A percentile compares a stretch with the other conserved stretches of the same genome.
phyloP scores from a whole-genome alignment of 53 echinoderm and acorn worm genomes.

The Pentamera pediparva region DNA sequence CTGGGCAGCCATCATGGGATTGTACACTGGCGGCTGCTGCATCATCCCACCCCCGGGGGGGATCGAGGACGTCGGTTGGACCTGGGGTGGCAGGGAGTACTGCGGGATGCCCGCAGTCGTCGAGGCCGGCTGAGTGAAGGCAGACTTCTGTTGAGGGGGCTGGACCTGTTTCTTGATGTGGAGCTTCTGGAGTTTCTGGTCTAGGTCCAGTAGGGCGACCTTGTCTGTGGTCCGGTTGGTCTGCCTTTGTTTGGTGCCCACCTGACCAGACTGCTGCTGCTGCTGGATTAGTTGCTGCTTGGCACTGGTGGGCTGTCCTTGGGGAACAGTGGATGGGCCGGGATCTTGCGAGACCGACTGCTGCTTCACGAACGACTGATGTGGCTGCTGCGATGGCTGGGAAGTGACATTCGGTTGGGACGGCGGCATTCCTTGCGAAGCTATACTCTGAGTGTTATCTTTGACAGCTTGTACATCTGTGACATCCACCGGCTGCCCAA shows the following conservation, averaged over 20 bases:
- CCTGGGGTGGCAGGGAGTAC: conserved; percentile 11
- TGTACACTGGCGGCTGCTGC: neutral
- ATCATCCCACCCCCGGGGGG: conserved; percentile 12
- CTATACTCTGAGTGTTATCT: neutral
- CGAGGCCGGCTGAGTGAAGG: conserved; percentile 12
- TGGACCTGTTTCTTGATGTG: conserved; percentile 60
- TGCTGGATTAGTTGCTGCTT: conserved; percentile 18
- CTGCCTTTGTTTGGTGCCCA: conserved; percentile 2
- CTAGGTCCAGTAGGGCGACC: conserved; percentile 49
- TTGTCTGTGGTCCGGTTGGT: neutral
- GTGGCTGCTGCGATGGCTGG: neutral
- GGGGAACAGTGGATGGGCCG: neutral
- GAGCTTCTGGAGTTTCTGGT: conserved; percentile 59
- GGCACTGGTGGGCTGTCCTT: neutral
- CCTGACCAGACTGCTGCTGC: conserved; percentile 9
- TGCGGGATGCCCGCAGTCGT: neutral
- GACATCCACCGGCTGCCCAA: neutral
- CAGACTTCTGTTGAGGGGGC: conserved; percentile 1
- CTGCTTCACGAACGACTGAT: conserved; percentile 9
- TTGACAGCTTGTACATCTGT: conserved; percentile 3
- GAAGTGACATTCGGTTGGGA: neutral
- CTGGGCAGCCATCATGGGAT: neutral
- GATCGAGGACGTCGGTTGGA: conserved; percentile 1
- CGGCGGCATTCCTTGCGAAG: neutral
- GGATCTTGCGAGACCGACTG: conserved; percentile 20